Percentiles rank a stretch among this genome's conserved stretches.
Conservation (phyloP, 1,140 invertebrate species). For the Apis florea region DNA sequence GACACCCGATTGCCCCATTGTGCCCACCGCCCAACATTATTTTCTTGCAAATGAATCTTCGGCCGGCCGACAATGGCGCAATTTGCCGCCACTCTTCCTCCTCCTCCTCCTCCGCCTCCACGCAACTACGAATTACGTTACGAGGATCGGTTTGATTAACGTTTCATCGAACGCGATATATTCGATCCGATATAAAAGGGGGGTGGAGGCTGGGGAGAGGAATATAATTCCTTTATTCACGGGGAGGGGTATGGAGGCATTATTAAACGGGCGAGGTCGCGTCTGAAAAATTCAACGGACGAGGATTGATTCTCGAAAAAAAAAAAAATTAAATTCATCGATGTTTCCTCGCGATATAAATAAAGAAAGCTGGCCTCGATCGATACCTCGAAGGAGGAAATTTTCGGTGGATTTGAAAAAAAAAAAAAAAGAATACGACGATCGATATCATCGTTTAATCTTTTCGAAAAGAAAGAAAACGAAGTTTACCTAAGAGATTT, state of each 20-base stretch:
- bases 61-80: background rate
- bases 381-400: too few relatives aligned
- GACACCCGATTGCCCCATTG: constrained; percentile 30
- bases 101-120: background rate
- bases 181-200: constrained; percentile 28
- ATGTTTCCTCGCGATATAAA: background rate
- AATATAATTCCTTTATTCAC: constrained; percentile 16
- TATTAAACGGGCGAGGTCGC: too few relatives aligned
- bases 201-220: too few relatives aligned
- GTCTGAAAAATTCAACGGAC: too few relatives aligned
- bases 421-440: too few relatives aligned
- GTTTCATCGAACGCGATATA: background rate
- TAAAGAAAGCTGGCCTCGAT: too few relatives aligned
- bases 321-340: background rate
- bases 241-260: too few relatives aligned
- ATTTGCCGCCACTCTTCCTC: background rate
- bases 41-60: constrained; percentile 36
- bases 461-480: too few relatives aligned
- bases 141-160: constrained; percentile 34
- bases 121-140: constrained; percentile 7
- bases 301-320: background rate
- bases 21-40: background rate
- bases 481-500: too few relatives aligned
- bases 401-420: too few relatives aligned
- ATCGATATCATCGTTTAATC: too few relatives aligned